These are phyloP conservation scores for Simalia tracyae DNA, from an alignment of 2,797 vertebrate genomes.

Conservation along the genomic window DNA sequence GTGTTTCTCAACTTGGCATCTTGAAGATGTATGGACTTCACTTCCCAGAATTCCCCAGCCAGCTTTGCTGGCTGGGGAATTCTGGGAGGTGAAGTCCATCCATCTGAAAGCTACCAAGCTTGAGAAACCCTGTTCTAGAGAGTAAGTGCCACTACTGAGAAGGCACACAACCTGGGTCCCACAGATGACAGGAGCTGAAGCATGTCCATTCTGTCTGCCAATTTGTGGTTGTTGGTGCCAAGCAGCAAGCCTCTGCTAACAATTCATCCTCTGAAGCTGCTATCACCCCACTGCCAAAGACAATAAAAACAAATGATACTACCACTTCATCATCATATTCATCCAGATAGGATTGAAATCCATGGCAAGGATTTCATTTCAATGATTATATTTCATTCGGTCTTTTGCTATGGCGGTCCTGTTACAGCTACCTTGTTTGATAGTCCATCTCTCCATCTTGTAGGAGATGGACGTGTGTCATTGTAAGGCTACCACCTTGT, in stretches of 20 bases:
- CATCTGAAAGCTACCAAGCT: neutral
- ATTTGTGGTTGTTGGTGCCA: neutral
- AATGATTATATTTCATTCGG: neutral
- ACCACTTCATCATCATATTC: neutral
- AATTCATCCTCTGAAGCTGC: neutral
- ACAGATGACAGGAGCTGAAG: neutral
- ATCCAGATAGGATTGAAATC: neutral
- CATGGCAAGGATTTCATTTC: neutral
- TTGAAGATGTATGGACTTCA: neutral
- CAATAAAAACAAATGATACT: slow-evolving; percentile 50
- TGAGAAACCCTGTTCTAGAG: neutral
- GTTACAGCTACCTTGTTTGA: neutral
- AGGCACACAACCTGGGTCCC: neutral
- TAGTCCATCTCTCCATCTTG: neutral
- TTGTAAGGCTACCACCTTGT: neutral
- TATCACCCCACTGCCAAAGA: slow-evolving; percentile 43
- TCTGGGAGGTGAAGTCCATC: too few species aligned
- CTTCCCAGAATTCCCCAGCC: too few species aligned
- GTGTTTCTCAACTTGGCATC: neutral
- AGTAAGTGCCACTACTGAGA: neutral
- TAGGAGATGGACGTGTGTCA: neutral
- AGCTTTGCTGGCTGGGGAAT: too few species aligned
- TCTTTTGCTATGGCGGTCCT: neutral
- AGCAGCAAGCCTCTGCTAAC: neutral
- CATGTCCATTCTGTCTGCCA: neutral